Base-by-base conservation (phyloP, 1,140 invertebrate species). In the Drosophila murphyi region DNA sequence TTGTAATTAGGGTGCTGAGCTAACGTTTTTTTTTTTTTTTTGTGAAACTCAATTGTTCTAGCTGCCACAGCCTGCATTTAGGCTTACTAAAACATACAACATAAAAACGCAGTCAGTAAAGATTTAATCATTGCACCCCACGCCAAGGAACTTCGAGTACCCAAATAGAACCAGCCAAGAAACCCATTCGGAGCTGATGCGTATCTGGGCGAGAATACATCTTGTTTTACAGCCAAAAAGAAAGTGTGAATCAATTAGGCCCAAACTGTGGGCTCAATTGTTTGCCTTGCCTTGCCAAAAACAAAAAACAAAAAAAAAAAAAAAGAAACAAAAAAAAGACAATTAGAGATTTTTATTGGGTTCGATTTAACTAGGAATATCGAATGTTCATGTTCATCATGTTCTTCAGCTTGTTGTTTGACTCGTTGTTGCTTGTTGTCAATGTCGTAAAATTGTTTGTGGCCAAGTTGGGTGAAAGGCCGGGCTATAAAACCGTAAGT, bases 231-330 rank as follows among this genome's bases (percentile, higher is more conserved):
- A 81, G 81, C 81, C 86, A 72, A 81, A 85, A 89, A 89, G 86
- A 89, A 89, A 89, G 85, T 89, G 86, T 89, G 86, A 89, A 89
- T 89, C 85, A 89, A 89, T 90, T 89, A 89, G 86, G 50, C 77
- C 52, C 83, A 48, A 68, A 12, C 63, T 48, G 20, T n/a, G 72
- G 56, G 28, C 74, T 65, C 85, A 85, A 83, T 85, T 90, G 85
- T 90, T 89, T 85, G 52, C 62, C 74, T 89, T 85, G 52, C 62
- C 74, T 90, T 85, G 81, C 77, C 75, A 82, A 89, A 89, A 83
- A 63, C 5, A 71, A 63, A 64, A 43, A 52, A 82, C 85, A 79
- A 72, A 20, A 20, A 82, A 89, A 85, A 83, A 63, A 0, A 20
- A 20, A 7, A 71, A 63, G 56, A 43, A 52, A 82, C 85, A 79